Evolutionary conservation across 2,797 vertebrate species (phyloP), one percentile per base, ranked within the genome.

Genomic region (Sebastes melanostomus): DNA sequence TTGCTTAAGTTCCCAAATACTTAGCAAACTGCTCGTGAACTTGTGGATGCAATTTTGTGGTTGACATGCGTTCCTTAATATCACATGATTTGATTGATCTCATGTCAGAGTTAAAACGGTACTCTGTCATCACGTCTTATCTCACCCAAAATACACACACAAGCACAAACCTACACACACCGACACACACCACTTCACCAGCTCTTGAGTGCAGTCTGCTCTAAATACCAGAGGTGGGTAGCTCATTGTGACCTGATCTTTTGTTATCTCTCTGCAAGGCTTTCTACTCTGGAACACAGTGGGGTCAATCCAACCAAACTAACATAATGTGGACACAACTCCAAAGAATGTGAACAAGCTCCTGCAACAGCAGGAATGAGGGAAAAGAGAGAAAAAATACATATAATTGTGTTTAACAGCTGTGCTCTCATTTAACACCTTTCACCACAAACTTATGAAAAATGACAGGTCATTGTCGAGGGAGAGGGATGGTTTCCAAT

Each of bases 171-270:
- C 70, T 50, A 36, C n/a, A 61, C 65, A 32, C 54, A 60, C 20
- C 25, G 25, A 30, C 30, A 32, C 30, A 8, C 66, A 55, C 46
- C 61, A 52, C 29, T 27, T 66, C 36, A 70, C 14, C 24, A 29
- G 36, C 24, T 58, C 73, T 76, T 46, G 20, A 77, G 56, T n/a
- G 74, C 58, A 79, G 22, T 63, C 38, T 59, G n/a, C 73, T 78
- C 66, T n/a, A 80, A 85, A 89, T 85, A 36, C 75, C 88, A 81
- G 63, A 81, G 72, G 61, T 4, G 27, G 67, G 62, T 78, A 85
- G 61, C 54, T 90, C 84, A 86, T 61, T 80, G 25, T 16, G 10
- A 73, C 63, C 24, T 2, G 9, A 42, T 55, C 42, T 2, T 67
- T 10, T 34, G 18, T 52, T 78, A 59, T 75, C 69, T 78, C 29